Conservation (phyloP, 2,888 invertebrate species). For the Drosophila phalerata region DNA sequence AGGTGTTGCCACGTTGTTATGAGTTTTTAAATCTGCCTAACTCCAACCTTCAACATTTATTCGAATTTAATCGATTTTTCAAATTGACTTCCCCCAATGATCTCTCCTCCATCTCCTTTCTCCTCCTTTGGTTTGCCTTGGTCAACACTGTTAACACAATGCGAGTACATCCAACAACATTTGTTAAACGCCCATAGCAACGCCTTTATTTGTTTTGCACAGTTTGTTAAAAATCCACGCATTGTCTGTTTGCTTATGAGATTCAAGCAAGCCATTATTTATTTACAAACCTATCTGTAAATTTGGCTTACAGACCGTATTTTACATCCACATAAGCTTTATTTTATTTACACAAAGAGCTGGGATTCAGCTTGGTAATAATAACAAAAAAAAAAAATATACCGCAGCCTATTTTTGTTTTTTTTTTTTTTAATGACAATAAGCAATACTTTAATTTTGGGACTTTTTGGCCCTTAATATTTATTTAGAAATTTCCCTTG, state of each 20-base stretch:
- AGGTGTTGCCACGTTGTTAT: constrained; percentile 84
- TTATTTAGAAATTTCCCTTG: no score
- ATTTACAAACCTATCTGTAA: constrained; percentile 10
- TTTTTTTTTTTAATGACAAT: no score
- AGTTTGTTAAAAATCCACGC: constrained; percentile 42
- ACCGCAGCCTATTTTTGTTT: not conserved
- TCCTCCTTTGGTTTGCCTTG: constrained; percentile 18
- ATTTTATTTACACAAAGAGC: constrained; percentile 2
- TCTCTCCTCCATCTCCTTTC: constrained; percentile 7
- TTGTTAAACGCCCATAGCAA: constrained; percentile 80
- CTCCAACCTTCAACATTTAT: constrained; percentile 81
- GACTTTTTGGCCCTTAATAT: no score
- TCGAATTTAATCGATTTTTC: constrained; percentile 84
- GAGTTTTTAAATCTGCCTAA: constrained; percentile 83
- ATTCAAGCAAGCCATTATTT: constrained; percentile 16
- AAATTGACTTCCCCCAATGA: constrained; percentile 66
- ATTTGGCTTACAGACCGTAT: constrained; percentile 5
- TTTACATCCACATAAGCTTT: constrained; percentile 4
- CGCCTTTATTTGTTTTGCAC: constrained; percentile 79
- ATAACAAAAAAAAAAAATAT: constrained; percentile 10
- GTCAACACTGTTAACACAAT: constrained; percentile 36
- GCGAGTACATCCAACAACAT: constrained; percentile 52
- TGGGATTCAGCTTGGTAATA: not conserved
- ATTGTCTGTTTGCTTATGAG: constrained; percentile 18
- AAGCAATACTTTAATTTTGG: no score